Evolutionary conservation across 2,113 vertebrate species (phyloP).

Genomic region (Plecturocebus donacophilus): DNA sequence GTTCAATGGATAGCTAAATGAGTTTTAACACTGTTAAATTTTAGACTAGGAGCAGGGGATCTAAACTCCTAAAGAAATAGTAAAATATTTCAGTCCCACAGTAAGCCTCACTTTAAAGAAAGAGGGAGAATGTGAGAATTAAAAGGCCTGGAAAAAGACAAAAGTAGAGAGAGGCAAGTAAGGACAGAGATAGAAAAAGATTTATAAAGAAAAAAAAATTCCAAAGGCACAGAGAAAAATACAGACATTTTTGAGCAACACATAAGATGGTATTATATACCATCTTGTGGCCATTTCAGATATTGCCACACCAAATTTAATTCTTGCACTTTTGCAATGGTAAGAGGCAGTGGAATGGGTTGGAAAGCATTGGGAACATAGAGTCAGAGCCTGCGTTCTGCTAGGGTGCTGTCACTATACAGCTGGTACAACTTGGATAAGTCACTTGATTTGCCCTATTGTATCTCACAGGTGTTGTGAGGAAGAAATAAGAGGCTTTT

Average conservation of each 20-base stretch:
- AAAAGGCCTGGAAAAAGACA: not conserved
- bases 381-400: not conserved
- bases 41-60: not conserved
- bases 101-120: conserved; percentile 29
- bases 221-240: not conserved
- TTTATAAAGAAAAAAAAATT: not conserved
- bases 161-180: not conserved
- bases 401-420: not conserved
- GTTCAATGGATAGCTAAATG: not conserved
- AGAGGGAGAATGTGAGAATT: not conserved
- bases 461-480: not conserved
- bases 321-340: not conserved
- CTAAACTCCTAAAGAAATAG: not conserved
- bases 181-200: not conserved
- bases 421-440: not conserved
- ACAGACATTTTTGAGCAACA: conserved; percentile 13
- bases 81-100: not conserved
- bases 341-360: not conserved
- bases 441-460: not conserved
- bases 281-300: conserved; percentile 60
- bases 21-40: not conserved
- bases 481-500: not conserved
- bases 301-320: not conserved
- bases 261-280: not conserved
- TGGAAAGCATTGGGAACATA: not conserved